phyloP scores from a whole-genome alignment of 1,140 invertebrate species.

The Ooceraea biroi region DNA sequence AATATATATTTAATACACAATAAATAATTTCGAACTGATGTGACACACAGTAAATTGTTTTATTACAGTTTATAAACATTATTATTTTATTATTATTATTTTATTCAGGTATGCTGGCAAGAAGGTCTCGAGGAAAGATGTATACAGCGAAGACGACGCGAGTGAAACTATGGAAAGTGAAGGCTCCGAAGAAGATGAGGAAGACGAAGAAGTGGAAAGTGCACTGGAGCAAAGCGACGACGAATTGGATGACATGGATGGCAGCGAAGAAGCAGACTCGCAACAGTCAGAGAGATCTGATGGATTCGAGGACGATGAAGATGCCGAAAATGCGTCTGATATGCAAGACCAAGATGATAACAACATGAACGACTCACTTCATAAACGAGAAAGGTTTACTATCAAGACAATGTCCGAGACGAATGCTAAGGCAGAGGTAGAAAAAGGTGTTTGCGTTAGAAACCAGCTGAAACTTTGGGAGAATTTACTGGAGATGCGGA shows the following conservation, averaged over 20 bases:
- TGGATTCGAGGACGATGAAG: slow-evolving; percentile 64
- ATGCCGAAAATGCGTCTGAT: slow-evolving; percentile 66
- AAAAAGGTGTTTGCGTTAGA: slow-evolving; percentile 92
- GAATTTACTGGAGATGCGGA: slow-evolving; percentile 92
- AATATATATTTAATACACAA: slow-evolving; percentile 33
- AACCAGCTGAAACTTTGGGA: slow-evolving; percentile 94
- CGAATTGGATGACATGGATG: slow-evolving; percentile 74
- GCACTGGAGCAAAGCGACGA: slow-evolving; percentile 70
- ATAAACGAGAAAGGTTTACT: slow-evolving; percentile 79
- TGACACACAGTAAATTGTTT: no score
- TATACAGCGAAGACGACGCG: slow-evolving; percentile 77
- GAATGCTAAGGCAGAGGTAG: slow-evolving; percentile 88
- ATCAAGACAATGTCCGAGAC: slow-evolving; percentile 87
- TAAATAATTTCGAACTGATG: no score
- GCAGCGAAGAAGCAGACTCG: slow-evolving; percentile 52
- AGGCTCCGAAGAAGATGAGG: slow-evolving; percentile 55
- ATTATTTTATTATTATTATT: background rate
- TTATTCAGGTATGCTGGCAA: slow-evolving; percentile 89
- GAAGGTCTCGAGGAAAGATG: slow-evolving; percentile 88
- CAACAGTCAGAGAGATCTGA: slow-evolving; percentile 41
- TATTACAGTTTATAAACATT: background rate
- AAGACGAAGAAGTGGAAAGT: slow-evolving; percentile 74
- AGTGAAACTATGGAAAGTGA: slow-evolving; percentile 49
- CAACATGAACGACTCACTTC: slow-evolving; percentile 53
- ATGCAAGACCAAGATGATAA: slow-evolving; percentile 77